phyloP scores from a whole-genome alignment of 1,140 invertebrate species.

The Apis florea region DNA sequence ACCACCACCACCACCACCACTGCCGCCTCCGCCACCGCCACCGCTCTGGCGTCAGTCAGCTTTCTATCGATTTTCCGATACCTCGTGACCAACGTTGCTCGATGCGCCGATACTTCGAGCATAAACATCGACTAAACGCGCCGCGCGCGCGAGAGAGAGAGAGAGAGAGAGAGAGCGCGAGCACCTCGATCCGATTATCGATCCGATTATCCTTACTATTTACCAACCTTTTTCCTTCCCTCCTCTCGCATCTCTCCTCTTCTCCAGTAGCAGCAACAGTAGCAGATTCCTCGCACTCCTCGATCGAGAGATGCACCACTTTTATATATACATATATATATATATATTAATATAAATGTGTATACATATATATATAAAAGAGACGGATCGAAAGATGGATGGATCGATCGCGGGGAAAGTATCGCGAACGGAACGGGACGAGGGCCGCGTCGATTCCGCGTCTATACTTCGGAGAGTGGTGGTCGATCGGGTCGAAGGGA shows the following conservation, averaged over 20 bases:
- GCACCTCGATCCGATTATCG: constrained; percentile 51
- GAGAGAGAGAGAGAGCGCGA: no score
- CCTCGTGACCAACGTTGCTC: constrained; percentile 76
- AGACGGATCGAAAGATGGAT: no score
- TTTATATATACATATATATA: no score
- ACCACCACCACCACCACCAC: not conserved
- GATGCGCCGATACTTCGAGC: constrained; percentile 73
- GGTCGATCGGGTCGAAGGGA: constrained; percentile 25
- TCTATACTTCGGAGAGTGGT: no score
- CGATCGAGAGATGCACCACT: no score
- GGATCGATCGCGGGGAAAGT: no score
- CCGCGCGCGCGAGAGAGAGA: not conserved
- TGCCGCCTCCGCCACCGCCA: constrained; percentile 15
- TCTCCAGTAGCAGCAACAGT: not conserved
- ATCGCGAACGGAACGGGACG: no score
- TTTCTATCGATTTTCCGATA: constrained; percentile 79
- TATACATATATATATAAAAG: no score
- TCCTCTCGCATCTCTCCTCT: not conserved
- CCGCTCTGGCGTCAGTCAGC: constrained; percentile 69
- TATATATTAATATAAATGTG: no score
- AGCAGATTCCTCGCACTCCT: no score
- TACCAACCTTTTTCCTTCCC: constrained; percentile 6
- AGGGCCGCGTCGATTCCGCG: no score
- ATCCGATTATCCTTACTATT: not conserved
- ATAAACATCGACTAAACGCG: constrained; percentile 66